phyloP scores from a whole-genome alignment of 2,888 invertebrate genomes.

The Tridacna gigas region DNA sequence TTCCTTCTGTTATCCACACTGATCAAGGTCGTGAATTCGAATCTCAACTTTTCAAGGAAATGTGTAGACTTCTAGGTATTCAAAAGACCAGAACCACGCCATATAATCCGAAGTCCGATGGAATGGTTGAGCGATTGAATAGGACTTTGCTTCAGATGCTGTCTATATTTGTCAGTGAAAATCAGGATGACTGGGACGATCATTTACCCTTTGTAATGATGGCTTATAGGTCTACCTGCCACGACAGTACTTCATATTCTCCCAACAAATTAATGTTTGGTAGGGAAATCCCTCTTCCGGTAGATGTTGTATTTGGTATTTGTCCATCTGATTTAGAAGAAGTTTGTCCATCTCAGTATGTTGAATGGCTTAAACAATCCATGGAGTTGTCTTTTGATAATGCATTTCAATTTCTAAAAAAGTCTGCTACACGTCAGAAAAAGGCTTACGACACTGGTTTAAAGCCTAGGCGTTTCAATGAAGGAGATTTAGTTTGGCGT shows the following conservation, averaged over 20 bases:
- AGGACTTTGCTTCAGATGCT: constrained; percentile 41
- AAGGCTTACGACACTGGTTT: constrained; percentile 34
- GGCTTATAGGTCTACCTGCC: constrained; percentile 46
- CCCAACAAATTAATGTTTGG: constrained; percentile 48
- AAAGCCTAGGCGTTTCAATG: constrained; percentile 23
- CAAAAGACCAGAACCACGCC: constrained; percentile 47
- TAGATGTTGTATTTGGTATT: constrained; percentile 44
- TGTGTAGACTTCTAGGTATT: constrained; percentile 33
- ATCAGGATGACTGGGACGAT: constrained; percentile 50
- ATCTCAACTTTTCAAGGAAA: constrained; percentile 23
- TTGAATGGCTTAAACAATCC: constrained; percentile 86
- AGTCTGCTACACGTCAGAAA: constrained; percentile 33
- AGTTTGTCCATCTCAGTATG: constrained; percentile 44
- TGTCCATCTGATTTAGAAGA: background rate
- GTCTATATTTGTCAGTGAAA: constrained; percentile 40
- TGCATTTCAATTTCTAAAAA: constrained; percentile 62
- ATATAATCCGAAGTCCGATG: constrained; percentile 45
- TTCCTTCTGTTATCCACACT: constrained; percentile 33
- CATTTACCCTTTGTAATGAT: constrained; percentile 48
- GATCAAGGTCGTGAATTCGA: constrained; percentile 45
- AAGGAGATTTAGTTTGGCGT: constrained; percentile 43
- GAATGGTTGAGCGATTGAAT: constrained; percentile 45
- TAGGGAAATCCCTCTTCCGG: constrained; percentile 38
- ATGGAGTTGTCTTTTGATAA: constrained; percentile 89
- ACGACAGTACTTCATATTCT: constrained; percentile 40